Evolutionary conservation across 1,140 invertebrate genomes (phyloP), one percentile per base, ranked within the genome.

Genomic region (Papilio aristodemus): DNA sequence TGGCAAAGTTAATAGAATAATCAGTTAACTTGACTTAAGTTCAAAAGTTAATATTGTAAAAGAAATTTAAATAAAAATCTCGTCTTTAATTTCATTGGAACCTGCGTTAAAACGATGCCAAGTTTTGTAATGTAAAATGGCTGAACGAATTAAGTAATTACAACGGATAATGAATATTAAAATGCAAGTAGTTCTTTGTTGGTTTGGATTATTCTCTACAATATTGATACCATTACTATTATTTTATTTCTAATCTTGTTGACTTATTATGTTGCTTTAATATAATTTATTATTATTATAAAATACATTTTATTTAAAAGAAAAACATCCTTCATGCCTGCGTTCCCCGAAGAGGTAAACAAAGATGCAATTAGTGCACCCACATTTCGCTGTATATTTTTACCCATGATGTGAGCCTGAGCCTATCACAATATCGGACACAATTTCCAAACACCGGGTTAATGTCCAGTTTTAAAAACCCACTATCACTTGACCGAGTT

Each of bases 1-100:
- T 43, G 13, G n/a, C 14, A 43, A 39, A 43, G 41, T 43, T 43
- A 43, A 43, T 43, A 43, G 5, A 43, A 43, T 43, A 14, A 43
- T 0, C 8, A 7, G 4, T 6, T 43, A 43, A 39, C 38, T 43
- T 43, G 27, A 17, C n/a, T 43, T 17, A 8, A 43, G 14, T 43
- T 43, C n/a, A n/a, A 43, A 43, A 17, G 41, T 43, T 43, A 43
- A 17, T 43, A n/a, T 17, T n/a, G n/a, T 13, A 17, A 43, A 43
- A 43, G 41, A 7, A 43, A 6, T 13, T 43, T 7, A 1, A 17
- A 13, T 43, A 43, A 43, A 43, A 43, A 43, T 17, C 41, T 14
- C 41, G n/a, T 43, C 5, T n/a, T 39, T 39, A 39, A n/a, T 43
- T 43, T 32, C 3, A 17, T 43, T 43, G n/a, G 41, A 14, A 43